Evolutionary conservation across 1,140 invertebrate species (phyloP), one percentile per base, ranked within the genome.

Genomic region (Calliopsis andreniformis): DNA sequence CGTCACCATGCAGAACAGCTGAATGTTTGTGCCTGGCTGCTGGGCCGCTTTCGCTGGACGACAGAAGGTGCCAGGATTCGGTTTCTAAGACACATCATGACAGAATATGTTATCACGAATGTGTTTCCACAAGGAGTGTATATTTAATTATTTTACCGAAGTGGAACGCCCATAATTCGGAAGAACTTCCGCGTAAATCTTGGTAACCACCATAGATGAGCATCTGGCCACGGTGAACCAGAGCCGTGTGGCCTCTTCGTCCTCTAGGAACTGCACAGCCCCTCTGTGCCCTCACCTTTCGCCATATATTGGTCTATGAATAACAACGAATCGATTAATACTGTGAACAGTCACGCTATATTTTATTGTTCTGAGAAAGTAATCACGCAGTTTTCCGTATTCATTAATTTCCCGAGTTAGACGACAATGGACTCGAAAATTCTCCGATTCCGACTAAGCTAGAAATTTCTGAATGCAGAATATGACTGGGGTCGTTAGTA

Each of bases 151-250:
- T 55, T 10, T 47, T 92, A 98, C 97, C 96, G 80, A 97, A 96
- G 92, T 97, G 95, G 88, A 96, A 98, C 14, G 95, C 95, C 97
- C 97, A 98, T 0, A 98, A 90, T 89, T 98, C 97, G 28, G 95
- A 94, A 16, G 94, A 96, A 32, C 97, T 97, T 16, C 97, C 97
- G 76, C 95, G 93, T 66, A 98, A 91, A 88, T 98, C 97, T 87
- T 97, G 95, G 91, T 98, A 98, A 16, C 97, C 97, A 2, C 97
- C 97, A 90, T 97, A 98, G 59, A 98, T 94, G 35, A 97, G 93
- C 95, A 98, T 96, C 59, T 94, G 94, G 69, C 95, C 95, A 63
- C 95, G 93, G 86, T 96, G 95, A 1, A 98, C 94, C 14, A 97
- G 93, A 2, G 97, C 96, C 0, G 96, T 95, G 88, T 98, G 97